phyloP scores from a whole-genome alignment of 2,888 invertebrate genomes.

The Torymus auratus region DNA sequence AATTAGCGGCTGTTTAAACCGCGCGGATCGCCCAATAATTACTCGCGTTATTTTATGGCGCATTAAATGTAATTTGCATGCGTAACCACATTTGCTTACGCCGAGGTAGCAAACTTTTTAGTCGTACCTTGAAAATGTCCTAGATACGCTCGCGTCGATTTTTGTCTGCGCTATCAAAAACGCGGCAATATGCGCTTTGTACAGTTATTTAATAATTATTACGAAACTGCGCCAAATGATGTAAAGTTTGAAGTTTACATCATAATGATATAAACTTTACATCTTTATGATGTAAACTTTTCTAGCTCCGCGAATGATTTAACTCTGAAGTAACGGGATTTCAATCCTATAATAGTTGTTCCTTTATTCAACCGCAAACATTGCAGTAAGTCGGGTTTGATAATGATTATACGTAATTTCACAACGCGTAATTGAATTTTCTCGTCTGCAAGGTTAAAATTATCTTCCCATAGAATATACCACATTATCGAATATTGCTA shows the following conservation, averaged over 20 bases:
- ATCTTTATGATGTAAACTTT: constrained; percentile 16
- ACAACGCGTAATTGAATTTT: neutral
- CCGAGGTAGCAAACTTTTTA: neutral
- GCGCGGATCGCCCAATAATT: too few relatives aligned
- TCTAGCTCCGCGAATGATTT: constrained; percentile 7
- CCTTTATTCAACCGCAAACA: neutral
- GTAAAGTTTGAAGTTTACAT: constrained; percentile 3
- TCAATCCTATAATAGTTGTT: neutral
- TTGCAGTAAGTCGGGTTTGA: neutral
- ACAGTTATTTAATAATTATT: neutral
- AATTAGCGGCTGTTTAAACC: neutral
- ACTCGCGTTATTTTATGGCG: too few relatives aligned
- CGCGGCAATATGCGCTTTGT: too few relatives aligned
- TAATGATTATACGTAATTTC: constrained; percentile 3
- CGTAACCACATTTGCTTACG: too few relatives aligned
- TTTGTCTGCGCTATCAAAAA: too few relatives aligned
- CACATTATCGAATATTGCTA: too few relatives aligned
- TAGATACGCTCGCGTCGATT: too few relatives aligned
- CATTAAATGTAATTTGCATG: too few relatives aligned
- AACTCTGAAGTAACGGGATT: constrained; percentile 10
- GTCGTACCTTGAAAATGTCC: neutral
- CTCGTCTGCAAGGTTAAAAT: neutral
- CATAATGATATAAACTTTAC: constrained; percentile 18
- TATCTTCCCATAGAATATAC: neutral
- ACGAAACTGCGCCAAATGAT: neutral